Evolutionary conservation across 2,113 vertebrate genomes (phyloP).

Genomic region (Phaetusa simplex): DNA sequence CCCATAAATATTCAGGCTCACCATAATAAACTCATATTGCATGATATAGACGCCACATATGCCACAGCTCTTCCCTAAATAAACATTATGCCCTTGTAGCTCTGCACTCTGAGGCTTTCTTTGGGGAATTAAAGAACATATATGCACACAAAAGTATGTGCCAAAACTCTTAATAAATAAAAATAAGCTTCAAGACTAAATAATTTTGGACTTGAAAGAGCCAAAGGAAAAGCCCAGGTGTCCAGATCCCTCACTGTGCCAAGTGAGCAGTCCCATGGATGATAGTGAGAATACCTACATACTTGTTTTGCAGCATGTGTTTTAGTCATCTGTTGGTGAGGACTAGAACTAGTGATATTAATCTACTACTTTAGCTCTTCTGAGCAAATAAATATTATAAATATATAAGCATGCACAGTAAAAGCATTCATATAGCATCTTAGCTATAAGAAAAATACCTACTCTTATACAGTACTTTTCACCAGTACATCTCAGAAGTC

Average conservation of each 20-base stretch:
- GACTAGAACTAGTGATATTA: background rate
- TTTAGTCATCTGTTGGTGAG: background rate
- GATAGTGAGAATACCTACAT: background rate
- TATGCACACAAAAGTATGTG: background rate
- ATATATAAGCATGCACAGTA: background rate
- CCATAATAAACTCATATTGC: background rate
- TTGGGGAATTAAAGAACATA: background rate
- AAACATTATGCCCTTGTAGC: background rate
- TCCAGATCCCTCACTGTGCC: background rate
- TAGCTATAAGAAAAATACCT: background rate
- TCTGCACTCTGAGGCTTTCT: background rate
- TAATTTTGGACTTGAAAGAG: background rate
- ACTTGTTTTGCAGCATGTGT: background rate
- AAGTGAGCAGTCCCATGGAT: background rate
- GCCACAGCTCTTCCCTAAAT: background rate
- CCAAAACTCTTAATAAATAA: background rate
- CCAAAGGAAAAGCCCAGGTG: background rate
- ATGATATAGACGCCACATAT: background rate
- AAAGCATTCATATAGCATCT: background rate
- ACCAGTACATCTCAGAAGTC: background rate
- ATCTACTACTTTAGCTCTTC: background rate
- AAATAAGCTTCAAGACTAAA: background rate
- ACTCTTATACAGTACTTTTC: background rate
- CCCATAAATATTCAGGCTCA: background rate
- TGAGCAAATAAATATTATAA: background rate